Percentiles rank a stretch among this genome's conserved stretches.
These are phyloP conservation scores for Orthonyx spaldingii DNA, from an alignment of 2,113 vertebrate species.

Conservation along the genomic window DNA sequence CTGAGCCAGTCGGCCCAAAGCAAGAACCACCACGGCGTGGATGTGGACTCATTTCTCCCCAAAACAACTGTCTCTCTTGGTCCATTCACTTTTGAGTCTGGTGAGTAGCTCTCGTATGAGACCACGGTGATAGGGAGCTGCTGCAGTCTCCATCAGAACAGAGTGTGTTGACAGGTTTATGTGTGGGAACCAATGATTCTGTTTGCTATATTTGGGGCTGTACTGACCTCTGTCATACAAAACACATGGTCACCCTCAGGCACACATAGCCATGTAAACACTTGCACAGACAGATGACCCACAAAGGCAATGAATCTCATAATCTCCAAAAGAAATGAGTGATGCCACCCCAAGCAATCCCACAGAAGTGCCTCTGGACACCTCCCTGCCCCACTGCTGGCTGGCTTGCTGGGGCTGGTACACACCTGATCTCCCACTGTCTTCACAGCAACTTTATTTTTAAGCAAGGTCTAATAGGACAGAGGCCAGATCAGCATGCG, in stretches of 20 bases:
- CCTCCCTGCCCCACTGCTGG: not conserved
- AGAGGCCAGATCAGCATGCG: not conserved
- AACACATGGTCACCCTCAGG: fast-evolving
- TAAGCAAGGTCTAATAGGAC: not conserved
- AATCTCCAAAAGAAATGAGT: not conserved
- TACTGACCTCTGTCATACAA: not conserved
- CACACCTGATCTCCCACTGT: not conserved
- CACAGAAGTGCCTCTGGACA: not conserved
- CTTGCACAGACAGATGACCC: not conserved
- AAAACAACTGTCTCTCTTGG: not conserved
- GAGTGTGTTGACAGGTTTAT: not conserved
- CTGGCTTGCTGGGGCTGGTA: not conserved
- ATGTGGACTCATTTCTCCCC: not conserved
- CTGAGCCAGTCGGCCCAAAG: not conserved
- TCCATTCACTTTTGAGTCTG: not conserved
- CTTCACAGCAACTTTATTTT: not conserved
- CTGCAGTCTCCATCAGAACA: not conserved
- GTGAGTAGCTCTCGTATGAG: fast-evolving
- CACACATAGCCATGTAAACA: not conserved
- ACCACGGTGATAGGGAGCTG: not conserved
- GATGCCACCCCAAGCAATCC: not conserved
- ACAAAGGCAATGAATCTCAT: fast-evolving
- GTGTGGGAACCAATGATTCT: not conserved
- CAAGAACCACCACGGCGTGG: not conserved
- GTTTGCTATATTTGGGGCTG: not conserved